phyloP scores from a whole-genome alignment of 2,797 vertebrate species.

The Dicrostonyx torquatus region DNA sequence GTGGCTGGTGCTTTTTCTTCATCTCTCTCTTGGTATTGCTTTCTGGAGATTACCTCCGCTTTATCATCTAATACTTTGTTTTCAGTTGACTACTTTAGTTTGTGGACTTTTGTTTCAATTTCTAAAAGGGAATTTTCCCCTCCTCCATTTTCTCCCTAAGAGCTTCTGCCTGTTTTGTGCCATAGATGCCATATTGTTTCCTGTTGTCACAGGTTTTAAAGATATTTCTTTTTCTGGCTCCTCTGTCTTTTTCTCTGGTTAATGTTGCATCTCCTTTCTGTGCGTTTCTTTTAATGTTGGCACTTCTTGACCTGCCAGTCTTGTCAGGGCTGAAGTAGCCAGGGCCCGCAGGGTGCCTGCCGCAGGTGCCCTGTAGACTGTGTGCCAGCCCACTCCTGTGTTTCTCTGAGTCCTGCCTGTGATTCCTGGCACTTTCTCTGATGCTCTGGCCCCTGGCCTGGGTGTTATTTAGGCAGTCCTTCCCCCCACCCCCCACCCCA shows the following conservation, averaged over 20 bases:
- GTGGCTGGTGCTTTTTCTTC: background rate
- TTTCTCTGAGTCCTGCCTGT: fast-evolving
- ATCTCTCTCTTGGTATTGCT: background rate
- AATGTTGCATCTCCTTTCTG: background rate
- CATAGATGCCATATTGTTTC: fast-evolving
- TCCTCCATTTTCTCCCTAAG: background rate
- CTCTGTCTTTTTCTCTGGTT: background rate
- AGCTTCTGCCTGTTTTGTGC: background rate
- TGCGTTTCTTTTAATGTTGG: background rate
- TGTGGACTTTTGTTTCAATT: background rate
- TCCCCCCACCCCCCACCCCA: too few relatives aligned
- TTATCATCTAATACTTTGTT: too few relatives aligned
- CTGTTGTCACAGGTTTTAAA: background rate
- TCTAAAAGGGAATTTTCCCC: background rate
- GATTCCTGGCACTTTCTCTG: background rate
- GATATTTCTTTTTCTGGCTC: background rate
- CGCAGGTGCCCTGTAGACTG: background rate
- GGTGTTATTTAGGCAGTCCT: fast-evolving
- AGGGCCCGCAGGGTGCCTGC: background rate
- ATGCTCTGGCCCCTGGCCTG: fast-evolving
- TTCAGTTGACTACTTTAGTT: background rate
- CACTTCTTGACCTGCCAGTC: background rate
- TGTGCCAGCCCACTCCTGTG: background rate
- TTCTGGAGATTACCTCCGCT: background rate
- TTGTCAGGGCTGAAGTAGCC: fast-evolving